A percentile compares a stretch with the other conserved stretches of the same genome.
These are phyloP conservation scores for Melitaea athalia DNA, from an alignment of 2,888 invertebrate genomes.

Conservation along the genomic window DNA sequence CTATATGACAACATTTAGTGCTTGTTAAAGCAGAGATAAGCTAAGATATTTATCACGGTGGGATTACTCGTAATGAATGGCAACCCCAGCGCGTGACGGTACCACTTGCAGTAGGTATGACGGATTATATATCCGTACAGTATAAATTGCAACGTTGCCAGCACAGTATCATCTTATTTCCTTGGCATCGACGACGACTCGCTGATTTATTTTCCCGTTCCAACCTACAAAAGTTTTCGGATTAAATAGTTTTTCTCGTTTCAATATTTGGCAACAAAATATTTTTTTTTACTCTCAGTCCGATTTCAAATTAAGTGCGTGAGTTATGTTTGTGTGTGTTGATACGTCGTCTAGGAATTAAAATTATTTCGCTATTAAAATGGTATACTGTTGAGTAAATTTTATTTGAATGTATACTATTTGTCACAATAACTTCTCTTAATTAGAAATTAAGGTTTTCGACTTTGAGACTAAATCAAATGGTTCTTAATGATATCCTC, in stretches of 20 bases:
- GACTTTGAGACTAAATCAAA: too few species aligned
- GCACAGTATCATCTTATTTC: slow-evolving; percentile 79
- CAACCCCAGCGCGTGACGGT: slow-evolving; percentile 32
- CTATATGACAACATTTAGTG: slow-evolving; percentile 16
- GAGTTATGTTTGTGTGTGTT: slow-evolving; percentile 37
- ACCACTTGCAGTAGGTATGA: slow-evolving; percentile 42
- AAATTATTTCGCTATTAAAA: slow-evolving; percentile 15
- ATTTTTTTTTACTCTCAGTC: slow-evolving; percentile 45
- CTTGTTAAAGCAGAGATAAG: slow-evolving; percentile 22
- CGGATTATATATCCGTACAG: slow-evolving; percentile 49
- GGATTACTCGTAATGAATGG: slow-evolving; percentile 42
- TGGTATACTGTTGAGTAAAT: slow-evolving; percentile 4
- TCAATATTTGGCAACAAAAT: slow-evolving; percentile 62
- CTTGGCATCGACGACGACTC: slow-evolving; percentile 77
- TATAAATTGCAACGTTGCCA: slow-evolving; percentile 68
- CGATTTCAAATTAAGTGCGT: slow-evolving; percentile 42
- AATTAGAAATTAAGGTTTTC: too few species aligned
- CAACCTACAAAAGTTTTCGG: slow-evolving; percentile 78
- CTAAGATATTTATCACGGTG: slow-evolving; percentile 38
- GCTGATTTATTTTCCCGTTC: slow-evolving; percentile 70
- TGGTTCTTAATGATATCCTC: too few species aligned
- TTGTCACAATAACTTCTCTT: too few species aligned
- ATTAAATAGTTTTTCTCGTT: slow-evolving; percentile 78
- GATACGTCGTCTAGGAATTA: slow-evolving; percentile 16
- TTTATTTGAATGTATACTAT: neutral